Evolutionary conservation across 2,797 vertebrate genomes (phyloP), one percentile per base, ranked within the genome.

Genomic region (Epinephelus awoara): DNA sequence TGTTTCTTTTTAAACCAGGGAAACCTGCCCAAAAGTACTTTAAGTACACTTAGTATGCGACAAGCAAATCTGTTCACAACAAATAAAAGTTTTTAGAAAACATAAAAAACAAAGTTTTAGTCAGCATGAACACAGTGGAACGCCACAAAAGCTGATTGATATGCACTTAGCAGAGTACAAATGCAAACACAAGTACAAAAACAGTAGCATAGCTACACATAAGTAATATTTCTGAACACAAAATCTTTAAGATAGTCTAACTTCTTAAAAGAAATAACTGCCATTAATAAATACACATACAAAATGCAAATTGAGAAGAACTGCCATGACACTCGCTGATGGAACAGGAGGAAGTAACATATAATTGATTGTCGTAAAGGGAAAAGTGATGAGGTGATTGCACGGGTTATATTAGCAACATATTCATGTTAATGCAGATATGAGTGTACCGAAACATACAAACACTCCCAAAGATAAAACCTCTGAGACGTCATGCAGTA

Each of bases 21-120:
- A 85, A 88, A 89, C 93, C 89, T 90, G 92, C 92, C 92, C 90
- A 92, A 89, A 92, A 85, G 88, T 91, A 94, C 92, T 94, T 93
- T 91, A 90, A 95, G 93, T 94, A 95, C 94, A 92, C 92, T 94
- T 94, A 86, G 88, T 91, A 93, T 91, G 85, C 85, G 84, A 90
- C 68, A 72, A 83, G 75, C 77, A 81, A 58, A 79, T 88, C 86
- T 87, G 85, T 91, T 90, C 65, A 88, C 74, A 92, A 91, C 72
- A 88, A 90, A 88, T 75, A 25, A 79, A 85, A 82, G 66, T 87
- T 88, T 85, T 78, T 73, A 86, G 75, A 91, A 92, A 90, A 88
- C 71, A 84, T 64, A 90, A 29, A 88, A 82, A 88, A 90, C 44
- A 90, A 87, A 67, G 40, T 85, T 85, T 91, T 86, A 89, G 85